Evolutionary conservation across 2,888 invertebrate genomes (phyloP), one percentile per base, ranked within the genome.

Genomic region (Papilio gigon): DNA sequence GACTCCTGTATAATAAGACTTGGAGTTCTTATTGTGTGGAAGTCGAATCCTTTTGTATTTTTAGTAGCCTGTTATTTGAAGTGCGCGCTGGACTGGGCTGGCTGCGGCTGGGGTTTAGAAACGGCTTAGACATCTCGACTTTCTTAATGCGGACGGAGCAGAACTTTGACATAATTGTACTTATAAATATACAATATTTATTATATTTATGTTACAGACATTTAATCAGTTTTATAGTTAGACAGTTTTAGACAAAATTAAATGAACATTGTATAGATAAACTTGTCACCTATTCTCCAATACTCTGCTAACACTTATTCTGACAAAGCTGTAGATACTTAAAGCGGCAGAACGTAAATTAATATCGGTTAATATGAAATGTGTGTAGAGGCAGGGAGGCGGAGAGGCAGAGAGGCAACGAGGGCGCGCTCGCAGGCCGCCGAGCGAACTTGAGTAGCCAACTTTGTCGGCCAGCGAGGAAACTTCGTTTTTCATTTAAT

Each of bases 401-500:
- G 74, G 71, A 74, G 72, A 70, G 75, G 42, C 30, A 68, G 71
- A 70, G 67, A 56, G 65, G 72, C 68, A 74, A 71, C 74, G 72
- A 70, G 75, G 71, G 74, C 74, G 75, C 75, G 73, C 74, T 75
- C 79, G 78, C 77, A 47, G 47, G 22, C 73, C 71, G 73, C 68
- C 72, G 75, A 68, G 74, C 83, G 79, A 84, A 90, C 89, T 90
- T 88, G 87, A 87, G 88, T 86, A 84, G 84, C 78, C 84, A 90
- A 90, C 89, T 90, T 90, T 82, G 85, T 81, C 87, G 83, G 84
- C 84, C 82, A 83, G 84, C 84, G 81, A 83, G 76, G 79, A 82
- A 90, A 91, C 89, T 90, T 90, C 84, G 84, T 87, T 90, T 90
- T 90, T 88, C 90, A 90, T 91, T 91, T 91, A 90, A 91, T 90